Base-by-base conservation (phyloP, 64 coral and sea anemone species). In the Cladopsammia gracilis region DNA sequence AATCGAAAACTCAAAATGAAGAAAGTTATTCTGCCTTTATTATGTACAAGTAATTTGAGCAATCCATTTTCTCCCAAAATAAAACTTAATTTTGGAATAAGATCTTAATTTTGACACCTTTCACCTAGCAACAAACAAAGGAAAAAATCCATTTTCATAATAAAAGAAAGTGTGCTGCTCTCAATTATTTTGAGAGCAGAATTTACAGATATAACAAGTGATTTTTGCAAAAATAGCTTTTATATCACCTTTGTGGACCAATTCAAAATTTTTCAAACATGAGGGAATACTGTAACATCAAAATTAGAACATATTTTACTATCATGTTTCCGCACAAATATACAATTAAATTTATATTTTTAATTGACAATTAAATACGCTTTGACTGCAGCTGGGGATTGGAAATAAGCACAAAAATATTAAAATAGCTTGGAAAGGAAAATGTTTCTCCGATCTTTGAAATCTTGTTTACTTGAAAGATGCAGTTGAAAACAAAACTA, bases 291-390 rank as follows among this genome's bases (percentile, higher is more conserved):
- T 67, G 25, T 62, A 58, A 16, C 54, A 81, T 81, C 13, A 57
- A 58, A 61, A 60, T 43, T 43, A 62, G 56, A 44, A 18, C 18
- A 56, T 44, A 5, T 23, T 48, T 67, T 47, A 10, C 46, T 68
- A 48, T 6, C 0, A 18, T 23, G 6, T 65, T 23, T 13, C 62
- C 10, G 9, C 43, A 50, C n/a, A 48, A 47, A 62, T 18, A 68
- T 48, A 5, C 9, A 22, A 46, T 84, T 67, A 84, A 68, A 61
- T 49, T 51, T 67, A 48, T 84, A 67, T 67, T 67, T 67, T 49
- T 48, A 48, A 20, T 10, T 84, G 58, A 84, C 44, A 49, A 61
- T 80, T 51, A 84, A 51, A 12, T 10, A 84, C 67, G 43, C 80
- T 50, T 23, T 22, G 18, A 25, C 10, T 67, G 25, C 25, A 82